Evolutionary conservation across 2,797 vertebrate genomes (phyloP).

Genomic region (Euphonia xanthogaster): DNA sequence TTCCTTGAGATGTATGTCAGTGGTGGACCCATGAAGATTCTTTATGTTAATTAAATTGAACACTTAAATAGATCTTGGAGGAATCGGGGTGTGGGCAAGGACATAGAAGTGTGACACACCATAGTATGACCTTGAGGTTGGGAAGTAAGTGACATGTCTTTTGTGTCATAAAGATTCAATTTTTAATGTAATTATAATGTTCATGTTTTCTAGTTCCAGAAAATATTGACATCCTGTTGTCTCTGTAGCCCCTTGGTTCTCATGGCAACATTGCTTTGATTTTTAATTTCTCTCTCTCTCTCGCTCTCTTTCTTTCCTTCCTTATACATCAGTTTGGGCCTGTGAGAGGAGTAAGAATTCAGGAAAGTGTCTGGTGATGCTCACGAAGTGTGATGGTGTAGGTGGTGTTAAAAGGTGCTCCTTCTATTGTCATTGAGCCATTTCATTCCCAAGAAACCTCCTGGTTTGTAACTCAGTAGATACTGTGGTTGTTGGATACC

Average conservation of each 20-base stretch:
- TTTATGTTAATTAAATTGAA: not conserved
- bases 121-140: not conserved
- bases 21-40: not conserved
- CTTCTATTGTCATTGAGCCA: not conserved
- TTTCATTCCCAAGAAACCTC: not conserved
- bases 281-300: not conserved
- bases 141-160: not conserved
- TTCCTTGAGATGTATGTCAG: not conserved
- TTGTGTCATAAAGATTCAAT: not conserved
- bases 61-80: not conserved
- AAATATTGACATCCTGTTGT: not conserved
- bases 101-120: not conserved
- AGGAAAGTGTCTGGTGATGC: not conserved
- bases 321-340: not conserved
- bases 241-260: not conserved
- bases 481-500: not conserved
- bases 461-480: not conserved
- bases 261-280: not conserved
- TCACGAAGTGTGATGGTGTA: not conserved
- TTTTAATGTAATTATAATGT: not conserved
- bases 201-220: not conserved
- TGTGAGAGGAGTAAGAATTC: not conserved
- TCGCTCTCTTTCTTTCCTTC: not conserved
- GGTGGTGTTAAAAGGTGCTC: not conserved
- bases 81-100: not conserved